These are phyloP conservation scores for Ariolimax columbianus DNA, from an alignment of 2,888 invertebrate species.

Conservation along the genomic window DNA sequence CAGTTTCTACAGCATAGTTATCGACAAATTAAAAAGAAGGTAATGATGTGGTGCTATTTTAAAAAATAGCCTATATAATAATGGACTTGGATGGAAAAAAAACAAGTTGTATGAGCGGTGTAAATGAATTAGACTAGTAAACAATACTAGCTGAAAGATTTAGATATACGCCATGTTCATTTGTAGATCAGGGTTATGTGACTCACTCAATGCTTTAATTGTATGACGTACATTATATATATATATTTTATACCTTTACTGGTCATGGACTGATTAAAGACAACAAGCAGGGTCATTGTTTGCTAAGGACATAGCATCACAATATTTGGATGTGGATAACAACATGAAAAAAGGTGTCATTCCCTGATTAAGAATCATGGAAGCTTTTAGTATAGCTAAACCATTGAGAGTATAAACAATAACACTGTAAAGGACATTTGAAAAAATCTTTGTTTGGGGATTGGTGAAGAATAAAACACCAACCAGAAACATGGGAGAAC, in stretches of 20 bases:
- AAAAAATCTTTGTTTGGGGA: not conserved
- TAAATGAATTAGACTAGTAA: no score
- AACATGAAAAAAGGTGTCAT: slow-evolving; percentile 19
- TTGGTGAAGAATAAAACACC: slow-evolving; percentile 21
- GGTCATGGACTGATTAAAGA: not conserved
- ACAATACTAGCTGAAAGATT: no score
- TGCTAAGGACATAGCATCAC: not conserved
- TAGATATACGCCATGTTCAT: no score
- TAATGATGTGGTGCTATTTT: no score
- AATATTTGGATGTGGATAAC: slow-evolving; percentile 31
- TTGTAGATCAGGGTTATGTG: no score
- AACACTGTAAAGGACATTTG: slow-evolving; percentile 2
- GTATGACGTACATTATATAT: not conserved
- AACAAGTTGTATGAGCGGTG: no score
- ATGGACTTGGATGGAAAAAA: no score
- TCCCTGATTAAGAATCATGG: not conserved
- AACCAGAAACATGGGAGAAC: slow-evolving; percentile 36
- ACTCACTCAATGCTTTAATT: not conserved
- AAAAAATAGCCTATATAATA: no score
- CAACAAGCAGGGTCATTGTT: slow-evolving; percentile 3
- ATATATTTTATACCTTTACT: not conserved
- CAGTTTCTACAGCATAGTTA: no score
- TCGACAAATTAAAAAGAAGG: no score
- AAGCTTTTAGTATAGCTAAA: not conserved
- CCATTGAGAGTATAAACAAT: slow-evolving; percentile 12